Percentiles rank a stretch among this genome's conserved stretches.
phyloP scores from a whole-genome alignment of 64 coral and sea anemone genomes.

The Stichodactyla mertensii region DNA sequence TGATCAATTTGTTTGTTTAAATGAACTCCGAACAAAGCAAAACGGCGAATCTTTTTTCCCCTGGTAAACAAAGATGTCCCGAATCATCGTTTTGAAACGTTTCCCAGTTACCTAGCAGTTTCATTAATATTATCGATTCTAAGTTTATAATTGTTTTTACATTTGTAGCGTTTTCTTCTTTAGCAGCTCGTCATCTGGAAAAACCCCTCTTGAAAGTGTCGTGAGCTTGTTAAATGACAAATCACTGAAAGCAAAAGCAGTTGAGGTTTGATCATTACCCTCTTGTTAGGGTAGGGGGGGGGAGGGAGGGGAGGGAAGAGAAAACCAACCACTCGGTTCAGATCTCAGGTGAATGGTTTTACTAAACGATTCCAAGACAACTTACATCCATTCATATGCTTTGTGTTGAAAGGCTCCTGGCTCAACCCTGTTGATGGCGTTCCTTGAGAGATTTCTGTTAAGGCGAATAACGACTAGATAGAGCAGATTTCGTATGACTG shows the following conservation, averaged over 20 bases:
- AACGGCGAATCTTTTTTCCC: too few relatives aligned
- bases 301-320: too few relatives aligned
- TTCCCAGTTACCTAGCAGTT: too few relatives aligned
- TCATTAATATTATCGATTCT: too few relatives aligned
- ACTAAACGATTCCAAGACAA: neutral
- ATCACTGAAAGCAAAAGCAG: neutral
- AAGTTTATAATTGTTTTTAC: neutral
- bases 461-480: neutral
- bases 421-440: neutral
- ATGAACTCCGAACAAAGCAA: too few relatives aligned
- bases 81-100: too few relatives aligned
- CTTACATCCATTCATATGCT: conserved; percentile 25
- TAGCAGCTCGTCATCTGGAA: neutral
- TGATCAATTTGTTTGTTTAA: too few relatives aligned
- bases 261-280: neutral
- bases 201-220: neutral
- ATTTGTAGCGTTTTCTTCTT: neutral
- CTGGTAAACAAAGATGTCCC: too few relatives aligned
- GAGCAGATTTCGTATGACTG: too few relatives aligned
- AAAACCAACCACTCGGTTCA: too few relatives aligned
- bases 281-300: too few relatives aligned
- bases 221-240: conserved; percentile 13
- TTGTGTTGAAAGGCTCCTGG: neutral
- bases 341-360: too few relatives aligned
- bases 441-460: conserved; percentile 16